Evolutionary conservation across 1,140 invertebrate species (phyloP).

Genomic region (Papilio dardanus): DNA sequence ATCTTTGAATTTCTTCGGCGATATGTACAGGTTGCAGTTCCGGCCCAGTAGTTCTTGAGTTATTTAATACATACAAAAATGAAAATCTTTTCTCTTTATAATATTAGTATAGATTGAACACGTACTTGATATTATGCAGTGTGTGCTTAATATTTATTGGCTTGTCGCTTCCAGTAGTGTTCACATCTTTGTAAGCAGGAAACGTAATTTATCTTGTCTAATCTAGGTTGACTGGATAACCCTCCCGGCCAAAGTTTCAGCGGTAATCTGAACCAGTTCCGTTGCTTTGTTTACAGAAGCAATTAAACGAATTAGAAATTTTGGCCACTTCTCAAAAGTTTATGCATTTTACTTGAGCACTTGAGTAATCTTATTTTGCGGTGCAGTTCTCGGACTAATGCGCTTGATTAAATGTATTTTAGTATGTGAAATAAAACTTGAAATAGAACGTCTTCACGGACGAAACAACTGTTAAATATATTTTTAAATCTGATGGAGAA

Average conservation of each 20-base stretch:
- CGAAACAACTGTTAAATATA: too few relatives aligned
- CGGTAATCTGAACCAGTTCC: slow-evolving; percentile 30
- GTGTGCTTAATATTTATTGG: not conserved
- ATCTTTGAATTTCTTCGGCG: too few relatives aligned
- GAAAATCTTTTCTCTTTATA: too few relatives aligned
- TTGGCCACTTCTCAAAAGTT: slow-evolving; percentile 34
- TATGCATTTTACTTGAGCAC: slow-evolving; percentile 26
- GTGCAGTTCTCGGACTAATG: not conserved
- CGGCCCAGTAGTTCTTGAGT: too few relatives aligned
- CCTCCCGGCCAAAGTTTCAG: slow-evolving; percentile 32
- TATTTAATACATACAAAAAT: too few relatives aligned
- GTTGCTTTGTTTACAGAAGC: slow-evolving; percentile 32
- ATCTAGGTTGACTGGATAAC: slow-evolving; percentile 36
- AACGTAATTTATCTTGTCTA: slow-evolving; percentile 36
- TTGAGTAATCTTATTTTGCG: slow-evolving; percentile 24
- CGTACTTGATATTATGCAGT: not conserved
- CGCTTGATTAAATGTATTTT: not conserved
- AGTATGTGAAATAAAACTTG: too few relatives aligned
- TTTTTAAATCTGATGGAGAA: too few relatives aligned
- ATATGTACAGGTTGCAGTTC: too few relatives aligned
- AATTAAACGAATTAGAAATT: slow-evolving; percentile 37
- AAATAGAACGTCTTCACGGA: too few relatives aligned
- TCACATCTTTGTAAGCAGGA: slow-evolving; percentile 4
- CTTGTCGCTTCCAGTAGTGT: not conserved
- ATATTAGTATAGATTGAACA: too few relatives aligned